phyloP scores from a whole-genome alignment of 2,113 vertebrate genomes.

The Protomyctophum bolini region DNA sequence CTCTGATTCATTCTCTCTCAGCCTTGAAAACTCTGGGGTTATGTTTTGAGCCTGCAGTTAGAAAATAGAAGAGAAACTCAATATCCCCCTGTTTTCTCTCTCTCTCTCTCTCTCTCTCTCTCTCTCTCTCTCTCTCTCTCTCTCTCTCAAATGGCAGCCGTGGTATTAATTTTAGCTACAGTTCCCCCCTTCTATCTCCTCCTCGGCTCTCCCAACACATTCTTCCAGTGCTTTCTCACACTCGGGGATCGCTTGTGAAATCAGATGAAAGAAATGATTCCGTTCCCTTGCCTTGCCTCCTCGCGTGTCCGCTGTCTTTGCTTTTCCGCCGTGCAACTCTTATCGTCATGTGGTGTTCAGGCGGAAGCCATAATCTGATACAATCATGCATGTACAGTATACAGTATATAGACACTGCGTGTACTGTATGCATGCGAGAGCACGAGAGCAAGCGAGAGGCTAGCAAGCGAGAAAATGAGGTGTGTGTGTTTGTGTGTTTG shows the following conservation, averaged over 20 bases:
- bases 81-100: too few species aligned
- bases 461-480: too few species aligned
- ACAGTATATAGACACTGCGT: too few species aligned
- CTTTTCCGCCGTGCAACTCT: constrained; percentile 29
- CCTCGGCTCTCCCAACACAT: constrained; percentile 16
- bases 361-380: constrained; percentile 37
- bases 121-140: too few species aligned
- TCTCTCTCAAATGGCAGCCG: too few species aligned
- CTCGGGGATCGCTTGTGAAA: constrained; percentile 49
- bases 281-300: constrained; percentile 8
- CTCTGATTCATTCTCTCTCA: too few species aligned
- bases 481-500: not conserved
- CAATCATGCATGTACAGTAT: not conserved
- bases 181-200: constrained; percentile 42
- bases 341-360: constrained; percentile 40
- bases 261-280: constrained; percentile 47
- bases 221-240: constrained; percentile 17
- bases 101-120: too few species aligned
- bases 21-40: too few species aligned
- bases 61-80: too few species aligned
- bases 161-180: constrained; percentile 41
- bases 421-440: too few species aligned
- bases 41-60: too few species aligned
- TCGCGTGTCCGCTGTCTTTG: not conserved
- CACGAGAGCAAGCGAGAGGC: too few species aligned